Conservation (phyloP, 2,113 vertebrate species). For the Triplophysa tibetana region DNA sequence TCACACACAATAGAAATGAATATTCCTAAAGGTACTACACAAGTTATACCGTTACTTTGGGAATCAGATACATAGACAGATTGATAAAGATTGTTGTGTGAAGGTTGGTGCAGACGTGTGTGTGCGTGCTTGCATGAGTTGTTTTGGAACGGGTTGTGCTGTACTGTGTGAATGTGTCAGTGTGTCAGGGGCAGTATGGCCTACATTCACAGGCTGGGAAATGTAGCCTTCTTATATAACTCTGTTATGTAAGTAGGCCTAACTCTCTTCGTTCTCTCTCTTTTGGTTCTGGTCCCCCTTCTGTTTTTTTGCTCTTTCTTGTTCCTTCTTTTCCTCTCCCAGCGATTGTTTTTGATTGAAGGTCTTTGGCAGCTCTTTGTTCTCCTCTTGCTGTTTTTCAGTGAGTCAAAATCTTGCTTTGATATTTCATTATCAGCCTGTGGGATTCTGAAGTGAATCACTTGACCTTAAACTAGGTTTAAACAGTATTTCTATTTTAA, state of each 20-base stretch:
- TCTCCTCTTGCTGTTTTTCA: not conserved
- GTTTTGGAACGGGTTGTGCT: conserved; percentile 44
- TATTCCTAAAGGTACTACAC: no score
- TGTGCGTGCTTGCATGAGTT: not conserved
- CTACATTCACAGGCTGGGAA: conserved; percentile 47
- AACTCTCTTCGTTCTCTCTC: not conserved
- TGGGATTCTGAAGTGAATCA: not conserved
- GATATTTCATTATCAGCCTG: not conserved
- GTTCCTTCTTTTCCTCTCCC: not conserved
- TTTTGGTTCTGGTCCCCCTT: not conserved
- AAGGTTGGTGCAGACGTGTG: not conserved
- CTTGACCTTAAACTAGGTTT: not conserved
- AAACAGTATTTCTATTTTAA: not conserved
- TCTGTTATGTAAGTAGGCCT: conserved; percentile 52
- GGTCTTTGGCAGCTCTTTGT: not conserved
- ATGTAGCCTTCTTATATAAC: conserved; percentile 50
- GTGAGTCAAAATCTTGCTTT: no score
- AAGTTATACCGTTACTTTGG: not conserved
- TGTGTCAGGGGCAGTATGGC: conserved; percentile 39
- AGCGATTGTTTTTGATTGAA: not conserved
- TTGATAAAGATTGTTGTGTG: not conserved
- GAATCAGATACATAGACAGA: no score
- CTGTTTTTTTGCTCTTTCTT: not conserved
- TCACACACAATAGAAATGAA: no score
- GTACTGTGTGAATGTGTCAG: conserved; percentile 42